These are phyloP conservation scores for Pocillopora grandis DNA, from an alignment of 92 coral and sea anemone genomes.

Conservation along the genomic window DNA sequence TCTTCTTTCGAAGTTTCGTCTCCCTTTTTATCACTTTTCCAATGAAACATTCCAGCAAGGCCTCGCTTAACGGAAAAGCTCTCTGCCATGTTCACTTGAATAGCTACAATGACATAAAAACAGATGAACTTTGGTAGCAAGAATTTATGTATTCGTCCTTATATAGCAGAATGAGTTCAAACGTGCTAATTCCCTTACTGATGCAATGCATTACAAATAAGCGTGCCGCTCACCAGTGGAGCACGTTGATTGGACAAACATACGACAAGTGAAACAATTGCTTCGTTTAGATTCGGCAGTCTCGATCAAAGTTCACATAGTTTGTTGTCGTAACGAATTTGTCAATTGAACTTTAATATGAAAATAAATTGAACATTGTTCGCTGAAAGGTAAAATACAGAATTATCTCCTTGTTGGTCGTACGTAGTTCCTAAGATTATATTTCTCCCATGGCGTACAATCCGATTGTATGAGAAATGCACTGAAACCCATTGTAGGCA, in stretches of 20 bases:
- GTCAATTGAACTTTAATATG: neutral
- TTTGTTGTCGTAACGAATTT: neutral
- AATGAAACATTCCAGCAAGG: conserved; percentile 2
- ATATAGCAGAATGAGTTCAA: too few relatives aligned
- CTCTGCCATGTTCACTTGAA: conserved; percentile 11
- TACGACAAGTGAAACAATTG: neutral
- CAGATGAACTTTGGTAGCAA: too few relatives aligned
- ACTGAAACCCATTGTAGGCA: too few relatives aligned
- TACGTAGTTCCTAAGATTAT: too few relatives aligned
- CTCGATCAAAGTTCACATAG: conserved; percentile 8
- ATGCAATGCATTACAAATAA: neutral
- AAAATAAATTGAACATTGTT: neutral
- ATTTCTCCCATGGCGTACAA: too few relatives aligned
- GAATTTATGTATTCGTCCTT: too few relatives aligned
- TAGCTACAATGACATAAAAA: neutral
- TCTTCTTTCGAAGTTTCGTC: neutral
- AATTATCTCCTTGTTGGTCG: too few relatives aligned
- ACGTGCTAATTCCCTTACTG: neutral
- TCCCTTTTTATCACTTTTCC: neutral
- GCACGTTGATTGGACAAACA: neutral
- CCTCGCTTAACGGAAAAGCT: neutral
- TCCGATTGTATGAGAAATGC: too few relatives aligned
- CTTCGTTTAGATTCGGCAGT: neutral
- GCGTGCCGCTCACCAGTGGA: neutral
- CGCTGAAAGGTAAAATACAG: too few relatives aligned